A percentile compares a stretch with the other conserved stretches of the same genome.
phyloP scores from a whole-genome alignment of 2,888 invertebrate genomes.

The Philonicus albiceps region DNA sequence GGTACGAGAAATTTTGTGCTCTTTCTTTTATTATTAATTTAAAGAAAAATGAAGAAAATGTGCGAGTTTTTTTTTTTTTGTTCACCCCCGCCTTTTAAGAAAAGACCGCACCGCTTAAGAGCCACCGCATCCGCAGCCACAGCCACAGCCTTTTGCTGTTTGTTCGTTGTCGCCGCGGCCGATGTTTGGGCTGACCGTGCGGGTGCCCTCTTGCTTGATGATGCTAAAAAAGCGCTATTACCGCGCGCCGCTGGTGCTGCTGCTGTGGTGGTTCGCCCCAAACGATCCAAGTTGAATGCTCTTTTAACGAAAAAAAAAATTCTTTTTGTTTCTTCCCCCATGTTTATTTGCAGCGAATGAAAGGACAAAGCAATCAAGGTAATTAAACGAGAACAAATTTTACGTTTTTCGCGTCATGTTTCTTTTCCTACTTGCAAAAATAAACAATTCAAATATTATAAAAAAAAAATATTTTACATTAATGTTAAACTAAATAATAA shows the following conservation, averaged over 20 bases:
- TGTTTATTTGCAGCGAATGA: constrained; percentile 76
- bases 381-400: constrained; percentile 52
- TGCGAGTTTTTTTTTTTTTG: constrained; percentile 25
- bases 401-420: neutral
- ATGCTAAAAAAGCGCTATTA: too few species aligned
- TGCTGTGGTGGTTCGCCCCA: neutral
- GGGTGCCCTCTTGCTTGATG: neutral
- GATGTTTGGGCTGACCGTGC: neutral
- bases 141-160: too few species aligned
- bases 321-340: constrained; percentile 44
- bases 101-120: neutral
- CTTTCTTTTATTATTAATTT: neutral
- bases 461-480: neutral
- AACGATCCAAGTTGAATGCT: neutral
- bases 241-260: neutral
- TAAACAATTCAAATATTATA: neutral
- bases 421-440: neutral
- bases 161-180: neutral
- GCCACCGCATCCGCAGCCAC: too few species aligned
- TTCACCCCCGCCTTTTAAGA: constrained; percentile 41
- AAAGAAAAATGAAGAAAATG: neutral
- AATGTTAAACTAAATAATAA: neutral
- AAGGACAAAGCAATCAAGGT: constrained; percentile 88
- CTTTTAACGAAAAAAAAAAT: neutral
- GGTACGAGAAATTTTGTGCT: constrained; percentile 66